A percentile compares a stretch with the other conserved stretches of the same genome.
Evolutionary conservation across 2,888 invertebrate genomes (phyloP).

Genomic region (Anaspis maculata): DNA sequence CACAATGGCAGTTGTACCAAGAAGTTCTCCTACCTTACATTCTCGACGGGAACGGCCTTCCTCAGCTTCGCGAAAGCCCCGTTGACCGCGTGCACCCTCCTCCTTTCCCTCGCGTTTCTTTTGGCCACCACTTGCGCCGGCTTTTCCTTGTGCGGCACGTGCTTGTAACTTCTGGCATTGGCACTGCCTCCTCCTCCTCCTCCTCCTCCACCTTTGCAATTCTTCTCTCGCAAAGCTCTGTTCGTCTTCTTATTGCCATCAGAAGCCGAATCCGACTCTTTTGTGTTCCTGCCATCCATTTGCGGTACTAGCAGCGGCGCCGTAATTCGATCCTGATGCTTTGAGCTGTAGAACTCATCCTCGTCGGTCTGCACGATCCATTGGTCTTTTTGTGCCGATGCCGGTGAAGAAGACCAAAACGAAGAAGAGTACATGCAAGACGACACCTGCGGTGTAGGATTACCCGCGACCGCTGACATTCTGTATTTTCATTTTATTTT

Average conservation of each 20-base stretch:
- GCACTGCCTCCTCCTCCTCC: too few species aligned
- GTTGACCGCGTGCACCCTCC: conserved; percentile 57
- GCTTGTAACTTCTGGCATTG: conserved; percentile 20
- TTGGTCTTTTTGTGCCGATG: conserved; percentile 12
- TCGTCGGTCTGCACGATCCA: conserved; percentile 4
- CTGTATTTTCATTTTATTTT: conserved; percentile 5
- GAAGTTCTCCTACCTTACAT: conserved; percentile 36
- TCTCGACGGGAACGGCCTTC: conserved; percentile 51
- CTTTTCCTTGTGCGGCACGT: conserved; percentile 45
- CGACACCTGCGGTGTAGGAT: conserved; percentile 15
- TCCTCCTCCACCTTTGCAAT: too few species aligned
- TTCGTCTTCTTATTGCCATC: neutral
- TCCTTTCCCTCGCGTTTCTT: conserved; percentile 54
- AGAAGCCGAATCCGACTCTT: conserved; percentile 14
- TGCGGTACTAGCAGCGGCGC: too few species aligned
- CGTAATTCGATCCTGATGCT: conserved; percentile 15
- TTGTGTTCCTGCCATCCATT: conserved; percentile 1
- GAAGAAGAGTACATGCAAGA: conserved; percentile 27
- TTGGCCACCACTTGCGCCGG: conserved; percentile 50
- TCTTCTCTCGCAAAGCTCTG: conserved; percentile 21
- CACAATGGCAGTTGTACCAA: too few species aligned
- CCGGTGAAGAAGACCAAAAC: too few species aligned
- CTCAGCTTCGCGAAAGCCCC: conserved; percentile 51
- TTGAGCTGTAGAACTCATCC: conserved; percentile 7
- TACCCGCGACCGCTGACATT: conserved; percentile 12